Conservation (phyloP, 2,797 vertebrate genomes). For the Sternotherus odoratus region DNA sequence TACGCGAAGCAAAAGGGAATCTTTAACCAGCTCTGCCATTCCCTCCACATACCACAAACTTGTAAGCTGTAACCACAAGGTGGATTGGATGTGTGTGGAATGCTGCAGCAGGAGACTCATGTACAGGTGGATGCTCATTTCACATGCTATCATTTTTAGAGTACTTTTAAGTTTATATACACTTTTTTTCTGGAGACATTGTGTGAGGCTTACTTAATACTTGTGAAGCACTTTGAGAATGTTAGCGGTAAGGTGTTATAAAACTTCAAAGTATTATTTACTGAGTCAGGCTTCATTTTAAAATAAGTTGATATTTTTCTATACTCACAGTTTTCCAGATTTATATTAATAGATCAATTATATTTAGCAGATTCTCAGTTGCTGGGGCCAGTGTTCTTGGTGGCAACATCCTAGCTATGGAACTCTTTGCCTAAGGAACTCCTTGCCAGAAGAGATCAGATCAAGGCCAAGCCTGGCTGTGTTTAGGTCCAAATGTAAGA, state of each 20-base stretch:
- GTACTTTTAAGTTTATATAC: slow-evolving; percentile 13
- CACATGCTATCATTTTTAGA: slow-evolving; percentile 16
- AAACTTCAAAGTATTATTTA: background rate
- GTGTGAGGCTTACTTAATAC: background rate
- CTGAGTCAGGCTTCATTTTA: background rate
- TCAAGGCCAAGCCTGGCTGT: slow-evolving; percentile 50
- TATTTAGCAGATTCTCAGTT: background rate
- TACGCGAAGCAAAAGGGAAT: slow-evolving; percentile 70
- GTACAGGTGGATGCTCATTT: slow-evolving; percentile 67
- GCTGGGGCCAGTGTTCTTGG: background rate
- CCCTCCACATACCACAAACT: slow-evolving; percentile 63
- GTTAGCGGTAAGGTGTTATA: background rate
- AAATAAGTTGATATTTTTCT: background rate
- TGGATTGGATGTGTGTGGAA: slow-evolving; percentile 64
- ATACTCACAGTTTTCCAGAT: background rate
- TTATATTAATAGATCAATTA: background rate
- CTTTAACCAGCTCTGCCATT: slow-evolving; percentile 72
- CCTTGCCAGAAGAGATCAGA: slow-evolving; percentile 56
- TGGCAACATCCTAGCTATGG: slow-evolving; percentile 40
- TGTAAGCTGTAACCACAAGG: slow-evolving; percentile 67
- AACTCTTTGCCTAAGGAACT: slow-evolving; percentile 28
- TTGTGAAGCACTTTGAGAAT: background rate
- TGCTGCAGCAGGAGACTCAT: slow-evolving; percentile 64
- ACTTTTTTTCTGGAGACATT: background rate
- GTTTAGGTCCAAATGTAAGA: slow-evolving; percentile 56